Conservation (phyloP, 2,113 vertebrate species). For the Ceuthmochares aereus region DNA sequence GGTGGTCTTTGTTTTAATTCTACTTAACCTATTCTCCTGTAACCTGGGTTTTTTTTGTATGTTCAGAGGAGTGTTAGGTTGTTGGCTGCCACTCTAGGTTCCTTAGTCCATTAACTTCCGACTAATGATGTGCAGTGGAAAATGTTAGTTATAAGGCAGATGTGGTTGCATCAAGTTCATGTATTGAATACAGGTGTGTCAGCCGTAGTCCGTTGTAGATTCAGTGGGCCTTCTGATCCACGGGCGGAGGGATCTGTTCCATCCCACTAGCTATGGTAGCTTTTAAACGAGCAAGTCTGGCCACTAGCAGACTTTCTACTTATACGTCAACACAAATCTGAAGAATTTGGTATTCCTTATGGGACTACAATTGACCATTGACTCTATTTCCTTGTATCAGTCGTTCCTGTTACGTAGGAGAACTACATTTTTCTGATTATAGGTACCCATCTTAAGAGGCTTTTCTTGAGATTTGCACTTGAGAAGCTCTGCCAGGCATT, state of each 20-base stretch:
- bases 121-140: neutral
- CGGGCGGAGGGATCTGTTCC: neutral
- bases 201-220: too few relatives aligned
- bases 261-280: too few relatives aligned
- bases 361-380: neutral
- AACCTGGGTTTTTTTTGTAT: neutral
- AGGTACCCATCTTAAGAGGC: neutral
- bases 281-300: neutral
- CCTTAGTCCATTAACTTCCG: neutral
- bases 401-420: neutral
- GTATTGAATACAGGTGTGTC: neutral
- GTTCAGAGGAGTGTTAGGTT: neutral
- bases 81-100: neutral
- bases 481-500: neutral
- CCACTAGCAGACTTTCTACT: neutral
- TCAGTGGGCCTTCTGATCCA: neutral
- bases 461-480: neutral
- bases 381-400: neutral
- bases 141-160: neutral
- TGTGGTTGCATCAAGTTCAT: neutral
- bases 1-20: neutral
- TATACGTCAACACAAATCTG: neutral
- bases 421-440: neutral
- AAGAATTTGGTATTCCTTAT: neutral
- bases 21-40: neutral